Evolutionary conservation across 2,797 vertebrate species (phyloP), one percentile per base, ranked within the genome.

Genomic region (Sciaenops ocellatus): DNA sequence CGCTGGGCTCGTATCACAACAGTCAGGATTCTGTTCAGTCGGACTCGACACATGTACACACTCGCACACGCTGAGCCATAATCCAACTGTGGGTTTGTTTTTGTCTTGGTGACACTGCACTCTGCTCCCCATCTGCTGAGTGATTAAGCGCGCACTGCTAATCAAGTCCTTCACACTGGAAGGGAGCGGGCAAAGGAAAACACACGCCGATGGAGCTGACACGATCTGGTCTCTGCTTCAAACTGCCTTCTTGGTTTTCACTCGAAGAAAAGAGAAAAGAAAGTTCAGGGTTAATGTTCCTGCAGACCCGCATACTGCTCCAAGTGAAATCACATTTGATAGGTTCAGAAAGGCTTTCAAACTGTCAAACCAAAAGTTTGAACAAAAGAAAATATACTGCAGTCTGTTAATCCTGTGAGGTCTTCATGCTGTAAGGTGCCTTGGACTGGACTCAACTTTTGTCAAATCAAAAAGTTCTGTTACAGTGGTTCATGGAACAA

Each of bases 121-220:
- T 91, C 76, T 78, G 84, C 89, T 88, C 84, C 34, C 85, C 84
- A 89, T 92, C 87, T 92, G 88, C 88, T 80, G 84, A 76, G 85
- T 86, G 85, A 91, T 92, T 93, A 94, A 90, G 74, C 63, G 80
- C 85, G 65, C 62, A 83, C 88, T 60, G 90, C 88, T 89, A 91
- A 94, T 92, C 85, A 90, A 79, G 83, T 71, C 52, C 46, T 79
- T 88, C 28, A 38, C 57, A 70, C 78, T 68, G 78, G 61, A 74
- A 78, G 62, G 22, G 68, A 77, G 77, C 12, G 54, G 47, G 71
- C 57, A 60, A 72, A 78, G 68, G 68, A 88, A 42, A 48, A 73
- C 46, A 51, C 68, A 67, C 24, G 17, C 57, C 12, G 61, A 41
- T 42, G 11, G 26, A 78, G 46, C 20, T 47, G 56, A 62, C 64